These are phyloP conservation scores for Python bivittatus DNA, from an alignment of 2,113 vertebrate species.

Conservation along the genomic window DNA sequence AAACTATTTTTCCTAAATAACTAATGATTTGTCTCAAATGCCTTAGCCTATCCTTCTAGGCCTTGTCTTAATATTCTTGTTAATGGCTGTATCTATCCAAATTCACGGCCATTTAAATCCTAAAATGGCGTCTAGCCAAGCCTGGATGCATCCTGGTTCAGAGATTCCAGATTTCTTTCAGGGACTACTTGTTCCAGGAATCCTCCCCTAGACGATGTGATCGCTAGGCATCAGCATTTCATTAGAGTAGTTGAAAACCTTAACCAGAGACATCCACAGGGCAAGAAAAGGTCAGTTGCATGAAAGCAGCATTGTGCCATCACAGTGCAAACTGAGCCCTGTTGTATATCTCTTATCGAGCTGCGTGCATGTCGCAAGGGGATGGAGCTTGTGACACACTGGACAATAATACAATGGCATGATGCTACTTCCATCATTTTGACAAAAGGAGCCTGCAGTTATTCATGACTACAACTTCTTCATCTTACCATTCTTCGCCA, in stretches of 20 bases:
- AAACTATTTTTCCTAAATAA: neutral
- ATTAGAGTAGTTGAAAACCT: neutral
- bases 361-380: no score
- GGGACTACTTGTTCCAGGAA: neutral
- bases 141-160: neutral
- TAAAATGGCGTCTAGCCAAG: neutral
- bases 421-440: no score
- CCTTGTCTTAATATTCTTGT: neutral
- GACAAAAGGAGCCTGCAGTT: no score
- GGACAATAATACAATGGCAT: no score
- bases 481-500: no score
- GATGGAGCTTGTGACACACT: no score
- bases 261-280: no score
- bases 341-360: no score
- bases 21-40: neutral
- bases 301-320: no score
- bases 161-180: neutral
- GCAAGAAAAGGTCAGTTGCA: no score
- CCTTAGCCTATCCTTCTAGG: neutral
- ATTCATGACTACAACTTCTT: no score
- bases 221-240: neutral
- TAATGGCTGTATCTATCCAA: neutral
- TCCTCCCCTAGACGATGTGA: neutral
- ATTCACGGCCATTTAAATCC: neutral
- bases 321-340: no score